A percentile compares a stretch with the other conserved stretches of the same genome.
Evolutionary conservation across 2,888 invertebrate species (phyloP).

Genomic region (Mythimna impura): DNA sequence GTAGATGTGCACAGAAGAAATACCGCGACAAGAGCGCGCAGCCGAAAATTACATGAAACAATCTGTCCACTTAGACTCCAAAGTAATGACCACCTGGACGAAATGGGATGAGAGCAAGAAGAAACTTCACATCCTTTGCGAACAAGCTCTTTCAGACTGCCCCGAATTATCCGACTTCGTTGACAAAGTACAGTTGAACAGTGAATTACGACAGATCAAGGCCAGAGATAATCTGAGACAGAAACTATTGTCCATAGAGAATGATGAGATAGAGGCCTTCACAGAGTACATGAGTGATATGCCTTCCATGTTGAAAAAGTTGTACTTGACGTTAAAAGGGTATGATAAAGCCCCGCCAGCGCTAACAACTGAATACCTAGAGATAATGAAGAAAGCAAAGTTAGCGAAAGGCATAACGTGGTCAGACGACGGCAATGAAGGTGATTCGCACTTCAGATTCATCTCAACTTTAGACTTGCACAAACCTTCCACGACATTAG

Average conservation of each 20-base stretch:
- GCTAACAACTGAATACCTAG: conserved; percentile 90
- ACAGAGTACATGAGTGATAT: conserved; percentile 88
- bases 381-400: conserved; percentile 90
- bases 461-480: conserved; percentile 79
- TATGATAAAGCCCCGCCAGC: conserved; percentile 90
- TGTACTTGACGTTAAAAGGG: conserved; percentile 91
- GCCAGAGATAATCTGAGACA: conserved; percentile 82
- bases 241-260: conserved; percentile 81
- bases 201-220: conserved; percentile 79
- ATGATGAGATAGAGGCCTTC: conserved; percentile 88
- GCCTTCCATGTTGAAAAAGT: conserved; percentile 89
- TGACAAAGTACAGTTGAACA: conserved; percentile 74
- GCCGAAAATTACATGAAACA: conserved; percentile 81
- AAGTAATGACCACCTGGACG: conserved; percentile 76
- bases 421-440: conserved; percentile 85
- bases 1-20: conserved; percentile 84
- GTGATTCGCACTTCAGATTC: conserved; percentile 78
- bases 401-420: conserved; percentile 91
- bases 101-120: conserved; percentile 79
- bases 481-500: conserved; percentile 74
- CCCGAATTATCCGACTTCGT: conserved; percentile 77
- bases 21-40: conserved; percentile 83
- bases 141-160: conserved; percentile 75
- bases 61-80: conserved; percentile 76
- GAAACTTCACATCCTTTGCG: conserved; percentile 70